Conservation (phyloP, 2,888 invertebrate genomes). For the Lasioglossum oenotherae region DNA sequence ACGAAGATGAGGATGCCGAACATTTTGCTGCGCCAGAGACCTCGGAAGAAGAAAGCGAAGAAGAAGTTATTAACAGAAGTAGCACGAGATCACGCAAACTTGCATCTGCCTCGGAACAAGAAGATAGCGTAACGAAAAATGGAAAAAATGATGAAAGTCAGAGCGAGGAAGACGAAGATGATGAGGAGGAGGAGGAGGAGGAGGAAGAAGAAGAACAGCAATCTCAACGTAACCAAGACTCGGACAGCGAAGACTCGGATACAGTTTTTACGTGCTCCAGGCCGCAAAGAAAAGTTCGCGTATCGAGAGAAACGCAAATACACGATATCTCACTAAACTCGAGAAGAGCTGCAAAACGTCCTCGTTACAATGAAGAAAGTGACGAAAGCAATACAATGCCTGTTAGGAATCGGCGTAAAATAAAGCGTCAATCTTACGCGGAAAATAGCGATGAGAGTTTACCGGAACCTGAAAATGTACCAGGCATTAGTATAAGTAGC, state of each 20-base stretch:
- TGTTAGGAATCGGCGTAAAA: slow-evolving; percentile 78
- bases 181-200: slow-evolving; percentile 54
- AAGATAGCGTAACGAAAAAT: slow-evolving; percentile 41
- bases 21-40: slow-evolving; percentile 63
- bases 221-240: slow-evolving; percentile 59
- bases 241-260: slow-evolving; percentile 74
- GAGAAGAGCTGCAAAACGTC: slow-evolving; percentile 79
- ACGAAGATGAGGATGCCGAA: slow-evolving; percentile 68
- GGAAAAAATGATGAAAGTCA: slow-evolving; percentile 57
- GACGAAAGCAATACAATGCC: slow-evolving; percentile 76
- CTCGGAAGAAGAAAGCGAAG: slow-evolving; percentile 75
- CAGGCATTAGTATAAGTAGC: slow-evolving; percentile 88
- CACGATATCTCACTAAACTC: slow-evolving; percentile 59
- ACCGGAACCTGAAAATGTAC: slow-evolving; percentile 74
- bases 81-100: slow-evolving; percentile 71
- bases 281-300: slow-evolving; percentile 67
- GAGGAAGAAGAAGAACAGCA: slow-evolving; percentile 56
- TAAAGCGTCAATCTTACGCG: slow-evolving; percentile 81
- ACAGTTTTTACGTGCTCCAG: slow-evolving; percentile 61
- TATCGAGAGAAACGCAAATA: slow-evolving; percentile 61
- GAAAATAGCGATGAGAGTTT: slow-evolving; percentile 80
- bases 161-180: slow-evolving; percentile 59
- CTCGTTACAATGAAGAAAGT: slow-evolving; percentile 81
- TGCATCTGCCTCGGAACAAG: slow-evolving; percentile 48
- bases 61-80: slow-evolving; percentile 72